These are phyloP conservation scores for Acromyrmex heyeri DNA, from an alignment of 1,140 invertebrate species.

Conservation along the genomic window DNA sequence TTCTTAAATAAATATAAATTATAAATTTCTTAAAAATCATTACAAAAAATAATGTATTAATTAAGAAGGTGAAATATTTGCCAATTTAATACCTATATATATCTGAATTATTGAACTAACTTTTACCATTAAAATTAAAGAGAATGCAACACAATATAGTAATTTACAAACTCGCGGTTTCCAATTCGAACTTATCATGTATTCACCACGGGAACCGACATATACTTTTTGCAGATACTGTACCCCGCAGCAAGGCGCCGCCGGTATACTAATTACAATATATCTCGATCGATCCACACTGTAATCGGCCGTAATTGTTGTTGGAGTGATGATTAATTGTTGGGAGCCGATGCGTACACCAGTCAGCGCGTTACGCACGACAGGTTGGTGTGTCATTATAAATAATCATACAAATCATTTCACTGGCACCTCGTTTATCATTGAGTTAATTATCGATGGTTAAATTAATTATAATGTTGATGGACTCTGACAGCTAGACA, in stretches of 20 bases:
- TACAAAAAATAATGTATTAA: not conserved
- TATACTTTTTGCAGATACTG: conserved; percentile 36
- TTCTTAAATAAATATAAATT: not conserved
- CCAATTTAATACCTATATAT: not conserved
- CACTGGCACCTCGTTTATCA: conserved; percentile 72
- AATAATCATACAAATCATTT: conserved; percentile 76
- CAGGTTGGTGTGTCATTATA: conserved; percentile 75
- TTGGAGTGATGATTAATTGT: conserved; percentile 75
- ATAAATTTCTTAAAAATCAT: conserved; percentile 16
- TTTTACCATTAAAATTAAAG: conserved; percentile 5
- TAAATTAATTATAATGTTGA: conserved; percentile 71
- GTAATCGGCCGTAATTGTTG: conserved; percentile 76
- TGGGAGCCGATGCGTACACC: conserved; percentile 21
- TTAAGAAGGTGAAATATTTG: not conserved
- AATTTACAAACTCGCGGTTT: not conserved
- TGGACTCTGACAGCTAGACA: conserved; percentile 53
- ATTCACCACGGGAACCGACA: not conserved
- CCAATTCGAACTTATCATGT: conserved; percentile 5
- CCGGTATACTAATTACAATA: conserved; percentile 71
- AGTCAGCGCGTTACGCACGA: conserved; percentile 68
- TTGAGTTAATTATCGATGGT: conserved; percentile 74
- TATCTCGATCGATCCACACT: conserved; percentile 67
- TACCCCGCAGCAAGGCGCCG: conserved; percentile 24
- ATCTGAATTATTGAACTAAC: not conserved
- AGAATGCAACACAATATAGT: not conserved